Base-by-base conservation (phyloP, 2,797 vertebrate genomes). In the Momotus momota region DNA sequence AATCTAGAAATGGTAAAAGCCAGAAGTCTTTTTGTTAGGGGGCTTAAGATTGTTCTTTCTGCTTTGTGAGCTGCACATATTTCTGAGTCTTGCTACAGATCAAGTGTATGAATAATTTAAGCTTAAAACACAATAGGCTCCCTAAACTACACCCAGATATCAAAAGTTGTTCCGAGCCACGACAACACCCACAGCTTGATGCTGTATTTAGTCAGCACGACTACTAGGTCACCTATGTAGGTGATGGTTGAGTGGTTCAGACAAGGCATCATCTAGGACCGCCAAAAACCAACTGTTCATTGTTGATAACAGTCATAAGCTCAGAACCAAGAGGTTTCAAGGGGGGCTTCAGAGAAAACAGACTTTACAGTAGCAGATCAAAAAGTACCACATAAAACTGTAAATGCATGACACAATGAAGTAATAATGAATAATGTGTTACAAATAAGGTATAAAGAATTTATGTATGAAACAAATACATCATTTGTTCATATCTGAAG, bases 121-220 rank as follows among this genome's bases (percentile, higher is more conserved):
- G 79, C 69, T 58, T 86, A 75, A 90, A 95, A 79, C 15, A 86
- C 58, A 93, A 86, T 78, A 81, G 48, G 43, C 25, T 88, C 43
- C 49, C 49, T 75, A 66, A 95, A 55, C 80, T 90, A 84, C 60
- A 84, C 58, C 17, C 69, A 88, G 66, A 46, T 84, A 88, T 33
- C 88, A 93, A 92, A 48, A 90, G 64, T 52, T 86, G 79, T 65
- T 94, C 51, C 6, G 18, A 95, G 83, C 35, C 60, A 38, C 90
- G 77, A 88, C 58, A 90, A 86, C 92, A 84, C 80, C 86, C 82
- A 95, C 92, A 88, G 73, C 45, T 62, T 81, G 80, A 86, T 79
- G 82, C 49, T 92, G 66, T 81, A 55, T 84, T 95, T 90, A 96
- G 90, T 72, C 77, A 92, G 77, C 51, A 51, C 48, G 77, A 90